Evolutionary conservation across 2,113 vertebrate species (phyloP).

Genomic region (Galemys pyrenaicus): DNA sequence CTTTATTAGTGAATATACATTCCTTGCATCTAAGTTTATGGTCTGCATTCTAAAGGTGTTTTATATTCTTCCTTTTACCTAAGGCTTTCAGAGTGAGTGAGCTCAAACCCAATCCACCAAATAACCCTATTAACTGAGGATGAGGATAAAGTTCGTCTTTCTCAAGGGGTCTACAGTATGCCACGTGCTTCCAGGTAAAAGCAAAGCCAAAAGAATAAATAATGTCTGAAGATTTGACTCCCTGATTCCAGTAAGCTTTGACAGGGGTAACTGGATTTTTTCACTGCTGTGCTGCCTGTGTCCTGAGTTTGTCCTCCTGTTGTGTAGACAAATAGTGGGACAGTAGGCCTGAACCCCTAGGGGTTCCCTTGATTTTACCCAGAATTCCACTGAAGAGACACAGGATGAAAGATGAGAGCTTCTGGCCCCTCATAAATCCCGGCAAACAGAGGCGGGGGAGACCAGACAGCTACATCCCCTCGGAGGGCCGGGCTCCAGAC

Average conservation of each 20-base stretch:
- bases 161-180: background rate
- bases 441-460: background rate
- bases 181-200: background rate
- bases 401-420: constrained; percentile 16
- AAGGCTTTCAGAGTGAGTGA: constrained; percentile 43
- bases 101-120: background rate
- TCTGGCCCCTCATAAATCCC: constrained; percentile 48
- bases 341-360: background rate
- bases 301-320: background rate
- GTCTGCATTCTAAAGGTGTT: constrained; percentile 42
- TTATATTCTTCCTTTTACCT: constrained; percentile 50
- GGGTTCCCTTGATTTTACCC: background rate
- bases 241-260: no score
- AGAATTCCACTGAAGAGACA: background rate
- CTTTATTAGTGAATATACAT: constrained; percentile 59
- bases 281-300: background rate
- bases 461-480: constrained; percentile 42
- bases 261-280: background rate
- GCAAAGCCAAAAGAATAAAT: background rate
- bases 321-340: background rate
- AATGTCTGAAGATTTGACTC: background rate
- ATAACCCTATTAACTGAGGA: background rate
- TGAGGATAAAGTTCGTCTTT: background rate
- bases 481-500: constrained; percentile 53
- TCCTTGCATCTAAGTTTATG: constrained; percentile 45